Evolutionary conservation across 2,113 vertebrate genomes (phyloP).

Genomic region (Ascaphus truei): DNA sequence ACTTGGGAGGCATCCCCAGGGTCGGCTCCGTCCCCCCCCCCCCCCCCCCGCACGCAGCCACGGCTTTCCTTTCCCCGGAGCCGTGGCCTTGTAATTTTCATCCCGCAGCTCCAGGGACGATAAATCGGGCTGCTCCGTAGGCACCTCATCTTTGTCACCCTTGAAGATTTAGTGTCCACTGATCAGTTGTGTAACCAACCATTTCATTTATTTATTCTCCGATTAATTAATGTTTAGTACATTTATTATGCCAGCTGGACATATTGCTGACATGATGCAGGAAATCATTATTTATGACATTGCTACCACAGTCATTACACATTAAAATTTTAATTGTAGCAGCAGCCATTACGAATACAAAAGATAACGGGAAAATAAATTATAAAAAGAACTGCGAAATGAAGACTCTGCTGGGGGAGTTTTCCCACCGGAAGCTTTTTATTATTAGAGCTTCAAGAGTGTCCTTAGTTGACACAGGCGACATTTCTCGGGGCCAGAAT

Average conservation of each 20-base stretch:
- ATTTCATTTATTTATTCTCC: not conserved
- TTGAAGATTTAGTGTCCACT: too few species aligned
- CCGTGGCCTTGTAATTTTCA: too few species aligned
- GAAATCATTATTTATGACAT: not conserved
- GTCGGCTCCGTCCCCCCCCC: conserved; percentile 67
- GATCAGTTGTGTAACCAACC: too few species aligned
- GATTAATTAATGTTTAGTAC: not conserved
- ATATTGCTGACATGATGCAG: not conserved
- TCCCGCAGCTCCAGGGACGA: too few species aligned
- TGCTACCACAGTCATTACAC: not conserved
- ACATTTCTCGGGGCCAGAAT: not conserved
- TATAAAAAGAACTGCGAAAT: not conserved
- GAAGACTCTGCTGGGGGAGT: not conserved
- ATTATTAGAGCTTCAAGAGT: not conserved
- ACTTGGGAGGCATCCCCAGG: conserved; percentile 63
- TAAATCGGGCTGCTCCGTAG: too few species aligned
- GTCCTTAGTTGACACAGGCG: not conserved
- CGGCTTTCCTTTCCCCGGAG: conserved; percentile 16
- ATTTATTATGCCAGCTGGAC: not conserved
- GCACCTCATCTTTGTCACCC: too few species aligned
- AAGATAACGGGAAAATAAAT: not conserved
- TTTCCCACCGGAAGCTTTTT: not conserved
- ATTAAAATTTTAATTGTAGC: not conserved
- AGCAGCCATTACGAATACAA: not conserved
- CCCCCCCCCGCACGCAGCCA: too few species aligned